Percentiles rank a stretch among this genome's conserved stretches.
Conservation (phyloP, 1,140 invertebrate species). For the Drosophila navojoa region DNA sequence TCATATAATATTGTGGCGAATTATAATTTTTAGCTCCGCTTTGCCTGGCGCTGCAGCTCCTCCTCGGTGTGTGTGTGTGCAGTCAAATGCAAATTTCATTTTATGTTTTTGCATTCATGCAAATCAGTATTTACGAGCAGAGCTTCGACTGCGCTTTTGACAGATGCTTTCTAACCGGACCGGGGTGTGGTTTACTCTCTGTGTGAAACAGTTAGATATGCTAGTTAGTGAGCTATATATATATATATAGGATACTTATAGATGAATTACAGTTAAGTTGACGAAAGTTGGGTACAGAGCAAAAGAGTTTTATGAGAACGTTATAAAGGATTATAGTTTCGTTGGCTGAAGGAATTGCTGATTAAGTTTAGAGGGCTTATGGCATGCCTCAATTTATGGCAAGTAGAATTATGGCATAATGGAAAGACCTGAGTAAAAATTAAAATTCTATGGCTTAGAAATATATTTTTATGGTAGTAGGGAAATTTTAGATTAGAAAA, state of each 20-base stretch:
- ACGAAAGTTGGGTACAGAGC: no score
- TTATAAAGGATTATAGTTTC: no score
- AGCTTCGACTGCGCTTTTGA: slow-evolving; percentile 47
- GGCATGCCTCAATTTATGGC: no score
- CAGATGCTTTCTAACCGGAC: slow-evolving; percentile 10
- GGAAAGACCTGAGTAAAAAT: no score
- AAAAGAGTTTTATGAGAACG: no score
- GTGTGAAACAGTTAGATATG: slow-evolving; percentile 1
- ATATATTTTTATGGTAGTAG: no score
- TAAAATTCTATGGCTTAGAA: no score
- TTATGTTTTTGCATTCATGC: slow-evolving; percentile 76
- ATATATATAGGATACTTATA: not conserved
- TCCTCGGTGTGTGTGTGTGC: slow-evolving; percentile 55
- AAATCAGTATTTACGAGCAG: slow-evolving; percentile 72
- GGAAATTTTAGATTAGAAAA: no score
- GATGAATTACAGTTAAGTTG: not conserved
- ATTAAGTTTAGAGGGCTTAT: no score
- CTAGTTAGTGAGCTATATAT: not conserved
- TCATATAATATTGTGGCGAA: slow-evolving; percentile 61
- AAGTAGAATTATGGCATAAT: no score
- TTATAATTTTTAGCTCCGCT: slow-evolving; percentile 61
- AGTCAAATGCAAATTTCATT: slow-evolving; percentile 79
- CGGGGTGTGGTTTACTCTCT: slow-evolving; percentile 5
- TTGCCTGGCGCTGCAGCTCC: not conserved
- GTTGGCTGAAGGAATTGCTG: no score